Evolutionary conservation across 2,888 invertebrate genomes (phyloP).

Genomic region (Notocelia uddmanniana): DNA sequence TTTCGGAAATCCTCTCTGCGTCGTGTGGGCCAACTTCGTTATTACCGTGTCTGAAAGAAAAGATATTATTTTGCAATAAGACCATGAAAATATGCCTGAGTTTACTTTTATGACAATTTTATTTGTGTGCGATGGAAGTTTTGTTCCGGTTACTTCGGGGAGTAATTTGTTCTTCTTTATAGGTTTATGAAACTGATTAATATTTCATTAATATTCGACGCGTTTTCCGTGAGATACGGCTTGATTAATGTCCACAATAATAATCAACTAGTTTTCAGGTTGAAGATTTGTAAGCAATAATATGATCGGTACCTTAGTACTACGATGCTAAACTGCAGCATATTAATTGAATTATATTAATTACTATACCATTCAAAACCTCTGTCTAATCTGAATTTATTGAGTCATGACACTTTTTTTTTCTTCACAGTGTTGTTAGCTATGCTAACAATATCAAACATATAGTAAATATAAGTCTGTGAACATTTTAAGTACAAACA

Average conservation of each 20-base stretch:
- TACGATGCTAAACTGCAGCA: no score
- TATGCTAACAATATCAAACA: no score
- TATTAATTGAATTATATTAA: neutral
- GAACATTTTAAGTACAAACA: no score
- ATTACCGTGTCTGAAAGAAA: constrained; percentile 50
- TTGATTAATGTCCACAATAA: constrained; percentile 29
- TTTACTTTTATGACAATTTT: constrained; percentile 42
- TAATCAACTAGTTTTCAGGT: constrained; percentile 17
- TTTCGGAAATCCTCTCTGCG: constrained; percentile 57
- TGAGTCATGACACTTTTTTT: neutral
- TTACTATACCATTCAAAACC: neutral
- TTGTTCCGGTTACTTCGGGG: constrained; percentile 21
- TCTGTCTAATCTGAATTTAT: neutral
- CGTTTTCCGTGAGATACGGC: constrained; percentile 20
- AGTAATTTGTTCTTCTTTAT: constrained; percentile 34
- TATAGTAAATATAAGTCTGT: no score
- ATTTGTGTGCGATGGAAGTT: constrained; percentile 37
- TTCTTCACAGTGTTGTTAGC: no score
- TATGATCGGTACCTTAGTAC: no score
- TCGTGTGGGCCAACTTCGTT: constrained; percentile 52
- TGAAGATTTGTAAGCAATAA: no score
- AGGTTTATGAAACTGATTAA: constrained; percentile 37
- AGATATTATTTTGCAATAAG: constrained; percentile 51
- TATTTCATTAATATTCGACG: constrained; percentile 33
- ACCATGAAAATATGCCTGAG: constrained; percentile 46